These are phyloP conservation scores for Mythimna loreyi DNA, from an alignment of 2,888 invertebrate genomes.

Conservation along the genomic window DNA sequence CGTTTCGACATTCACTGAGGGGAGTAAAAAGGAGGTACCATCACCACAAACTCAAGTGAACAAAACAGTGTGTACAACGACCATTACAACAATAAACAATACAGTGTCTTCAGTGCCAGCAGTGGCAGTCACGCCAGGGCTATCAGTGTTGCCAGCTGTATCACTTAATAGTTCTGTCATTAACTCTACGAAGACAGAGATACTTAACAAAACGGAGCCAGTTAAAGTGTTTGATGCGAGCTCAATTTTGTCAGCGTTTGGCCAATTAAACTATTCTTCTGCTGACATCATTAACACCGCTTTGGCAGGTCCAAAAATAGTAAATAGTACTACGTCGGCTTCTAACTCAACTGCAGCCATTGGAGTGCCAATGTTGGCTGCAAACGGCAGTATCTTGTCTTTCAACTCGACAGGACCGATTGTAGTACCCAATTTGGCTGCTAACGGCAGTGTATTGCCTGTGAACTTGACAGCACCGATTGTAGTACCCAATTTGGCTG, in stretches of 20 bases:
- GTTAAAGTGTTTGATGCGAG: background rate
- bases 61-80: constrained; percentile 77
- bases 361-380: too few relatives aligned
- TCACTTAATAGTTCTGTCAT: constrained; percentile 21
- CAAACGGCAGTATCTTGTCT: too few relatives aligned
- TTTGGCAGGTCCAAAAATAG: background rate
- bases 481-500: too few relatives aligned
- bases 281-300: fast-evolving
- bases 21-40: constrained; percentile 69
- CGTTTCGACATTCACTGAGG: constrained; percentile 84
- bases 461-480: too few relatives aligned
- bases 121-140: constrained; percentile 4
- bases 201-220: constrained; percentile 1
- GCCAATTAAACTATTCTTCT: background rate
- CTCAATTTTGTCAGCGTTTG: background rate
- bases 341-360: too few relatives aligned
- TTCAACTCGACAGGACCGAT: too few relatives aligned
- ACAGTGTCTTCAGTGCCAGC: constrained; percentile 34
- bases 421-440: too few relatives aligned
- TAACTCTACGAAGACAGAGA: constrained; percentile 23
- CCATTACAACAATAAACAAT: constrained; percentile 71
- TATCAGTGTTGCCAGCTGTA: constrained; percentile 28
- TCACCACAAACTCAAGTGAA: constrained; percentile 66
- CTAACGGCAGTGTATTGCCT: background rate
- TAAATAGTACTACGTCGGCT: too few relatives aligned